Evolutionary conservation across 2,113 vertebrate species (phyloP).

Genomic region (Epinephelus moara): DNA sequence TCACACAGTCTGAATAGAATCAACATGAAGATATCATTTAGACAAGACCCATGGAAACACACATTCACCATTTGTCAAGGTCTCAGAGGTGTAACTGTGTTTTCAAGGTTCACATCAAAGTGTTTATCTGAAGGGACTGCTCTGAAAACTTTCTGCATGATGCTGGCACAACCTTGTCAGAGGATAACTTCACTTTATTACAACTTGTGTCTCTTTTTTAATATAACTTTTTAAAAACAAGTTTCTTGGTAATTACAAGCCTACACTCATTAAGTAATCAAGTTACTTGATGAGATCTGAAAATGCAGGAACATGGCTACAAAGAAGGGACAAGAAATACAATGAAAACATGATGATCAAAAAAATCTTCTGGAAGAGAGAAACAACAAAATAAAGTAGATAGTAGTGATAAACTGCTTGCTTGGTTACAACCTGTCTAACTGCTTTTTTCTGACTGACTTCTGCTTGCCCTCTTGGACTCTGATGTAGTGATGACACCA

Average conservation of each 20-base stretch:
- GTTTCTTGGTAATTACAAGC: too few species aligned
- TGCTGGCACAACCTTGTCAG: neutral
- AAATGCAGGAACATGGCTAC: neutral
- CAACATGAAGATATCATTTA: neutral
- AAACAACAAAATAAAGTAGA: too few species aligned
- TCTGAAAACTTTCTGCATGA: neutral
- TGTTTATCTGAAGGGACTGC: neutral
- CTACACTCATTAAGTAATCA: too few species aligned
- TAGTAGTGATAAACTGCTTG: neutral
- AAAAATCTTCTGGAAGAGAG: neutral
- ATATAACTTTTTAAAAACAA: too few species aligned
- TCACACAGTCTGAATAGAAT: constrained; percentile 5
- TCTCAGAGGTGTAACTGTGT: neutral
- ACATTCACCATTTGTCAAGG: neutral
- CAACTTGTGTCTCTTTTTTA: neutral
- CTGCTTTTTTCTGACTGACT: neutral
- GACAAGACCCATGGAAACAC: neutral
- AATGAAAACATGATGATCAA: neutral
- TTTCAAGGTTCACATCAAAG: constrained; percentile 4
- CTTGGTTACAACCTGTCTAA: neutral
- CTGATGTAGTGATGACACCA: too few species aligned
- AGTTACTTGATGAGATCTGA: neutral
- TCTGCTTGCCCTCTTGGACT: too few species aligned
- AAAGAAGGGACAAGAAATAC: neutral
- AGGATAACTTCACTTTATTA: neutral